A percentile compares a stretch with the other conserved stretches of the same genome.
Evolutionary conservation across 2,797 vertebrate genomes (phyloP).

Genomic region (Epinephelus coioides): DNA sequence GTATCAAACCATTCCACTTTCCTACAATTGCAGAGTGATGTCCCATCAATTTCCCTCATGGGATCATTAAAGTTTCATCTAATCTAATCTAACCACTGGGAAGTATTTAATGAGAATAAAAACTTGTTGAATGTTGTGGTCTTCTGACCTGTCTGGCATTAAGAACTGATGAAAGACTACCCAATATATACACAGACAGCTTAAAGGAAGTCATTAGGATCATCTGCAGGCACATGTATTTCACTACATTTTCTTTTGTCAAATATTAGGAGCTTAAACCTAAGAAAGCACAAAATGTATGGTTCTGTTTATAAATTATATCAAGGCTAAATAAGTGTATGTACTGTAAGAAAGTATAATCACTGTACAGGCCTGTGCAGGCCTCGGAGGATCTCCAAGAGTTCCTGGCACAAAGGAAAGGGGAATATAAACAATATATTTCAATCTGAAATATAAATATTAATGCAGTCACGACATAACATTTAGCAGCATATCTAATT

Average conservation of each 20-base stretch:
- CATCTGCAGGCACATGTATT: neutral
- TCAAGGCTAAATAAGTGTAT: neutral
- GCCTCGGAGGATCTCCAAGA: neutral
- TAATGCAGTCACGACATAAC: neutral
- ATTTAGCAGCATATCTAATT: neutral
- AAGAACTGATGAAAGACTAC: neutral
- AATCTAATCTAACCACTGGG: slow-evolving; percentile 43
- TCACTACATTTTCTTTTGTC: neutral
- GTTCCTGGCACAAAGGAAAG: neutral
- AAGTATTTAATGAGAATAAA: slow-evolving; percentile 46
- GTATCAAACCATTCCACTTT: slow-evolving; percentile 9
- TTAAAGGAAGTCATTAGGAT: neutral
- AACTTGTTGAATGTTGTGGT: slow-evolving; percentile 30
- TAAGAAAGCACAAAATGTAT: neutral
- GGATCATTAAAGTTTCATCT: slow-evolving; percentile 57
- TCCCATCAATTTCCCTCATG: slow-evolving; percentile 36
- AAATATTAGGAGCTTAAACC: neutral
- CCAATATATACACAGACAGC: neutral
- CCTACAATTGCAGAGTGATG: slow-evolving; percentile 27
- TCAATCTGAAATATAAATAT: slow-evolving; percentile 1
- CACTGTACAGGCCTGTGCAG: neutral
- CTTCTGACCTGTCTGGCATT: slow-evolving; percentile 32
- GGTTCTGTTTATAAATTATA: neutral
- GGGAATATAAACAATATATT: neutral
- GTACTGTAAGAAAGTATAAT: neutral